phyloP scores from a whole-genome alignment of 1,140 invertebrate species.

The Mercenaria mercenaria region DNA sequence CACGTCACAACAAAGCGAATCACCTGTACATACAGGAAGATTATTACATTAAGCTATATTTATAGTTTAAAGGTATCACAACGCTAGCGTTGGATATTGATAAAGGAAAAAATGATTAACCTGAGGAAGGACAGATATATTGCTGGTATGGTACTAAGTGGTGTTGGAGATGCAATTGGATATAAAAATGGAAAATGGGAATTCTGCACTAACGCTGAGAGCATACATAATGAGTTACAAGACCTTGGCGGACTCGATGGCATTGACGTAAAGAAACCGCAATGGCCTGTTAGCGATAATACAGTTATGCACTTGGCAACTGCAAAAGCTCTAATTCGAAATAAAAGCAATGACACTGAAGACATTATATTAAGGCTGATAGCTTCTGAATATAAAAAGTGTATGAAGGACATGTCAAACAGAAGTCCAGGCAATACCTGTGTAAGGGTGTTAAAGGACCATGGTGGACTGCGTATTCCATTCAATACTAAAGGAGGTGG shows the following conservation, averaged over 20 bases:
- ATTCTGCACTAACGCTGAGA: constrained; percentile 74
- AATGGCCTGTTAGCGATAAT: constrained; percentile 76
- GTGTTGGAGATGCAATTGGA: constrained; percentile 81
- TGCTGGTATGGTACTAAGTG: no score
- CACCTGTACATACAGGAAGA: no score
- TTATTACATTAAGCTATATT: no score
- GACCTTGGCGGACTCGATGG: constrained; percentile 74
- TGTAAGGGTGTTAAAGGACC: neutral
- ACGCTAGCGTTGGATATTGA: no score
- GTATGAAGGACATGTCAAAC: constrained; percentile 80
- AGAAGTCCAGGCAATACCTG: constrained; percentile 69
- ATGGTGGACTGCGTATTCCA: neutral
- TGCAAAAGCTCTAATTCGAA: constrained; percentile 69
- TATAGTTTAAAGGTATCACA: no score
- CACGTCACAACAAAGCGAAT: no score
- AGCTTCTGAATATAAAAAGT: constrained; percentile 75
- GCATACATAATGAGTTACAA: constrained; percentile 76
- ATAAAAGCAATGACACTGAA: constrained; percentile 22
- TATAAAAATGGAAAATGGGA: constrained; percentile 82
- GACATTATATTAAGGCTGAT: constrained; percentile 71
- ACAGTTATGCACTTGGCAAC: constrained; percentile 76
- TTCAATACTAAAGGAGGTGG: no score
- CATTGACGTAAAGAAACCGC: constrained; percentile 61
- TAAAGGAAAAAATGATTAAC: no score
- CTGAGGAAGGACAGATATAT: no score